Conservation (phyloP, 2,113 vertebrate species). For the Syngnathus typhle region DNA sequence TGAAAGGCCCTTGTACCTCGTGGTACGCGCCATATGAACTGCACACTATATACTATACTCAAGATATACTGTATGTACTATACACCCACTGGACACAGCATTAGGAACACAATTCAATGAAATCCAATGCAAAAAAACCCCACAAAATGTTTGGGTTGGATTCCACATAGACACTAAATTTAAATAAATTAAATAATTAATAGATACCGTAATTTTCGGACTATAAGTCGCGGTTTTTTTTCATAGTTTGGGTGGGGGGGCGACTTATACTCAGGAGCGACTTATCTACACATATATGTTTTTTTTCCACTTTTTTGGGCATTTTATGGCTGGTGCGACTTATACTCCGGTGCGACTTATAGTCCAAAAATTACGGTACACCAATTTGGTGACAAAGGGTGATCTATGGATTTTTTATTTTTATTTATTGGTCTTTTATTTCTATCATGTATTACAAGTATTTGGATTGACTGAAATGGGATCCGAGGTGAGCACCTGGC, state of each 20-base stretch:
- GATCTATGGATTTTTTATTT: not conserved
- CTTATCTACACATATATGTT: too few species aligned
- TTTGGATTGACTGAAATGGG: not conserved
- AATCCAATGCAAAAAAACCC: not conserved
- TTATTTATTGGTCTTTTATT: too few species aligned
- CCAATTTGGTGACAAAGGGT: not conserved
- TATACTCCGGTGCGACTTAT: too few species aligned
- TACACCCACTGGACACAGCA: not conserved
- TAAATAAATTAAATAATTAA: too few species aligned
- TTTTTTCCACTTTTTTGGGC: too few species aligned
- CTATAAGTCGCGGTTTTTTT: too few species aligned
- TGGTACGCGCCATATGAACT: constrained; percentile 11
- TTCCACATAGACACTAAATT: not conserved
- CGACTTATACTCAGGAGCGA: too few species aligned
- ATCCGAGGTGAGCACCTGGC: not conserved
- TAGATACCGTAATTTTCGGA: too few species aligned
- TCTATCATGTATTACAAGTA: not conserved
- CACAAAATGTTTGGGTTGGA: not conserved
- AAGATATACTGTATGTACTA: constrained; percentile 1
- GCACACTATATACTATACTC: constrained; percentile 34
- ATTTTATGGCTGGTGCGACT: too few species aligned
- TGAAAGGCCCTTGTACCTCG: constrained; percentile 3
- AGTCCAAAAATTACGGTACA: too few species aligned
- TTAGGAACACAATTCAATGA: not conserved
- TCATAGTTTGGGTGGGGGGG: too few species aligned